Base-by-base conservation (phyloP, 53 echinoderm and acorn worm species). In the Crossaster papposus region DNA sequence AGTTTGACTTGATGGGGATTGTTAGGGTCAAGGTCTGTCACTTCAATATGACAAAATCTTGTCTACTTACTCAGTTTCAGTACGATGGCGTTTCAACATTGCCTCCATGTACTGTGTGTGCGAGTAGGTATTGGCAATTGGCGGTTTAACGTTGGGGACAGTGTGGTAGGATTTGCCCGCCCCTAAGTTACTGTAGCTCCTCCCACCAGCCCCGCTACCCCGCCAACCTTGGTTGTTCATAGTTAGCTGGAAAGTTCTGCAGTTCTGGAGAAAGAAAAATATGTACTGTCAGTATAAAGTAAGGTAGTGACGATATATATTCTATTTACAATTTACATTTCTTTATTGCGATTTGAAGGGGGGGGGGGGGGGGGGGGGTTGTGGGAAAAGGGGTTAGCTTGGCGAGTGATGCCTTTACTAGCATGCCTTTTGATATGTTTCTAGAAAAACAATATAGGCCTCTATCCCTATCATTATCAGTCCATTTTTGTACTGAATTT, bases 21-120 rank as follows among this genome's bases (percentile, higher is more conserved):
- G 44, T 44, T 44, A 4, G 44, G 44, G 44, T 44, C 44, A 44
- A 9, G 44, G 44, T 9, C 44, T 17, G 58, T 20, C 1, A 17
- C 22, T 17, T 14, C 2, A 2, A 2, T 20, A 14, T 58, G 58
- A 20, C 58, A 58, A 55, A 15, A 58, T 44, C 44, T 20, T 11
- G 58, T 31, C 17, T 14, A 83, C 84, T 71, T 72, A 84, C 84
- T 84, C 84, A 0, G 84, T 54, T 54, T 84, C 84, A 7, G 84
- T 84, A 12, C 84, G 84, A 72, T 88, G 77, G 54, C 79, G 51
- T 30, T 77, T 88, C 77, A 88, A 37, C 88, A 79, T 77, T n/a
- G 88, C 79, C 44, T 79, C 88, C 77, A 78, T 64, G 63, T 78
- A 78, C 50, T 77, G 78, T 29, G 88, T 79, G 52, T 88, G 76